Conservation (phyloP, 2,888 invertebrate species). For the Thymelicus lineola region DNA sequence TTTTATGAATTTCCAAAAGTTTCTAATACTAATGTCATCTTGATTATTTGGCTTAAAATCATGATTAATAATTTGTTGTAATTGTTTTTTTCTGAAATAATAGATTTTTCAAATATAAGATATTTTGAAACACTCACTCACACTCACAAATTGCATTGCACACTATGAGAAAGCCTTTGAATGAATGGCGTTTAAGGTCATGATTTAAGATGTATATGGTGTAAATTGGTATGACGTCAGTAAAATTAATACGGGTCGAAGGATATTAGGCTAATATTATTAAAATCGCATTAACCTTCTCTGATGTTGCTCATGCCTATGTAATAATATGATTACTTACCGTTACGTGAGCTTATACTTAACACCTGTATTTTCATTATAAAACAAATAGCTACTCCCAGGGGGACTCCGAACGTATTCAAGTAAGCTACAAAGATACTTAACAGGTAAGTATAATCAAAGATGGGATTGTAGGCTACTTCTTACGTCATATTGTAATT, state of each 20-base stretch:
- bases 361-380: neutral
- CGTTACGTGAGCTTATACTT: slow-evolving; percentile 1
- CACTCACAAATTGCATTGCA: no score
- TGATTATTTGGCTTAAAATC: no score
- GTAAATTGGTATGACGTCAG: neutral
- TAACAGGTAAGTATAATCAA: neutral
- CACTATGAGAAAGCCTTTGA: no score
- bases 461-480: neutral
- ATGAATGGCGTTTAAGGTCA: no score
- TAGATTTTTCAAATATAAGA: no score
- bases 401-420: no score
- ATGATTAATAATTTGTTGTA: no score
- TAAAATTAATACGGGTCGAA: slow-evolving; percentile 21
- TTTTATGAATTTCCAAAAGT: neutral
- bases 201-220: neutral
- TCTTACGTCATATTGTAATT: no score
- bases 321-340: slow-evolving; percentile 18
- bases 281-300: slow-evolving; percentile 21
- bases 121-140: no score
- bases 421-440: no score
- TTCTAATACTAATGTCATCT: no score
- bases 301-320: slow-evolving; percentile 13
- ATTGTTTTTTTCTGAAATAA: no score
- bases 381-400: neutral
- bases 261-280: slow-evolving; percentile 15